Evolutionary conservation across 2,113 vertebrate genomes (phyloP).

Genomic region (Tenebrosternarchus preto): DNA sequence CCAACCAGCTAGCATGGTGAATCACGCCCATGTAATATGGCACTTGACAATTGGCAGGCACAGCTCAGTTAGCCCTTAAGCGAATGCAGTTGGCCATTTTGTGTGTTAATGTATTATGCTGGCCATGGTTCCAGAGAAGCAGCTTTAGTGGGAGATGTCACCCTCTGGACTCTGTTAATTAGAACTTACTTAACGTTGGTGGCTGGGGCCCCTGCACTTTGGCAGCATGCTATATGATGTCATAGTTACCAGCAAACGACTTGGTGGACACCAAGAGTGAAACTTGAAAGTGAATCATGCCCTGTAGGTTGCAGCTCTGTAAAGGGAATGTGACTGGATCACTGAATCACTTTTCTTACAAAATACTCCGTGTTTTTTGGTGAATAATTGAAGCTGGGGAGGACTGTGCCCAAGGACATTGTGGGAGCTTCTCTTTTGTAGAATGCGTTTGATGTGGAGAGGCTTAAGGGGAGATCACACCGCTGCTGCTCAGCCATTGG

Average conservation of each 20-base stretch:
- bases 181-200: constrained; percentile 22
- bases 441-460: background rate
- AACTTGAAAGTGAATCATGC: background rate
- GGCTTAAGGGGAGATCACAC: constrained; percentile 8
- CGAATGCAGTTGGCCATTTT: constrained; percentile 47
- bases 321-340: background rate
- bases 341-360: background rate
- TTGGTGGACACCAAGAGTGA: background rate
- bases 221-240: constrained; percentile 18
- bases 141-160: constrained; percentile 37
- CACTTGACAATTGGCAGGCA: constrained; percentile 49
- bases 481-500: background rate
- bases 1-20: constrained; percentile 48
- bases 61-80: constrained; percentile 19
- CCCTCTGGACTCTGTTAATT: constrained; percentile 44
- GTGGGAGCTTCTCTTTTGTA: too few species aligned
- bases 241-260: constrained; percentile 8
- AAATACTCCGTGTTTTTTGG: background rate
- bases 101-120: constrained; percentile 38
- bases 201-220: background rate
- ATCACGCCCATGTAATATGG: constrained; percentile 55
- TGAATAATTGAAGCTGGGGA: background rate
- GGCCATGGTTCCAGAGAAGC: background rate
- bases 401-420: background rate
- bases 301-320: background rate